Evolutionary conservation across 2,888 invertebrate genomes (phyloP).

Genomic region (Tridacna gigas): DNA sequence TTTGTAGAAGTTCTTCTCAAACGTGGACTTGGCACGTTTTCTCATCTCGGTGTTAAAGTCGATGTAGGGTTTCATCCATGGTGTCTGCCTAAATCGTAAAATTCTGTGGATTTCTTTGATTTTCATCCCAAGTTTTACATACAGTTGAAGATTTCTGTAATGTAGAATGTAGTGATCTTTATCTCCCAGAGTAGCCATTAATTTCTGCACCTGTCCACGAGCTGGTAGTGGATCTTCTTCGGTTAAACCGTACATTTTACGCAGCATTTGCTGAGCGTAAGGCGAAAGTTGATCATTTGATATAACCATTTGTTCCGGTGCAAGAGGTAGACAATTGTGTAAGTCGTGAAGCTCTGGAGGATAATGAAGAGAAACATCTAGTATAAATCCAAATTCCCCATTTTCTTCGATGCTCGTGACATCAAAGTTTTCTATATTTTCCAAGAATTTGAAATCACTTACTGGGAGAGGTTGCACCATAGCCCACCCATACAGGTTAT

Average conservation of each 20-base stretch:
- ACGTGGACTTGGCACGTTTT: slow-evolving; percentile 73
- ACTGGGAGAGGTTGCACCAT: slow-evolving; percentile 34
- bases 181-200: slow-evolving; percentile 25
- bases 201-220: slow-evolving; percentile 21
- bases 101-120: slow-evolving; percentile 75
- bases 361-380: slow-evolving; percentile 31
- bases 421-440: slow-evolving; percentile 20
- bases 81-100: slow-evolving; percentile 73
- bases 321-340: slow-evolving; percentile 33
- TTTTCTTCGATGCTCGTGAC: slow-evolving; percentile 20
- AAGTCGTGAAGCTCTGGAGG: slow-evolving; percentile 25
- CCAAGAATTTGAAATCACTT: slow-evolving; percentile 25
- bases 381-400: slow-evolving; percentile 27
- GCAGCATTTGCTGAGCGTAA: slow-evolving; percentile 21
- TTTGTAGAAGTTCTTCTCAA: slow-evolving; percentile 78
- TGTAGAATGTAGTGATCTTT: slow-evolving; percentile 32
- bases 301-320: slow-evolving; percentile 22
- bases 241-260: slow-evolving; percentile 23
- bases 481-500: slow-evolving; percentile 35
- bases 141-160: slow-evolving; percentile 30
- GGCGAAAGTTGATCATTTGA: slow-evolving; percentile 26
- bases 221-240: slow-evolving; percentile 28
- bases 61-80: slow-evolving; percentile 82
- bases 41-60: slow-evolving; percentile 68
- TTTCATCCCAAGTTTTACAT: slow-evolving; percentile 62